Evolutionary conservation across 2,888 invertebrate species (phyloP).

Genomic region (Coleophora deauratella): DNA sequence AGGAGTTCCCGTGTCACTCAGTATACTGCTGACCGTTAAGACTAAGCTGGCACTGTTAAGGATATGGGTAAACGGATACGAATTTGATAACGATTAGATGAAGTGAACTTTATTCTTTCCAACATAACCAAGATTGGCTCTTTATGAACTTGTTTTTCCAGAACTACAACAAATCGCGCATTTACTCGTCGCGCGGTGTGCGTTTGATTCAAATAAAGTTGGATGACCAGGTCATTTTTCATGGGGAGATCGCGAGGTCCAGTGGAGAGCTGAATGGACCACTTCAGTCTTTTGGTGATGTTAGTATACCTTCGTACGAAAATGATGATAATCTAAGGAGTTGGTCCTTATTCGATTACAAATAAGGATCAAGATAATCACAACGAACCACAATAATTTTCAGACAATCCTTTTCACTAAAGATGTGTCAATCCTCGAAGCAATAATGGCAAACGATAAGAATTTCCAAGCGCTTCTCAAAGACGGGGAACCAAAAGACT

Average conservation of each 20-base stretch:
- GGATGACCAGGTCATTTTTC: slow-evolving; percentile 81
- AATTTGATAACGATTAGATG: too few relatives aligned
- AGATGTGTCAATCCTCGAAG: slow-evolving; percentile 80
- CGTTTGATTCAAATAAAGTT: slow-evolving; percentile 80
- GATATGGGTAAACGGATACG: slow-evolving; percentile 78
- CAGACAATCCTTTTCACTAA: slow-evolving; percentile 91
- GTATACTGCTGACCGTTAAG: slow-evolving; percentile 70
- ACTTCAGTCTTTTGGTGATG: slow-evolving; percentile 81
- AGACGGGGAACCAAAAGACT: slow-evolving; percentile 47
- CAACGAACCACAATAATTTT: too few relatives aligned
- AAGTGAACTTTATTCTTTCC: too few relatives aligned
- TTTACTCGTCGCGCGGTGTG: slow-evolving; percentile 86
- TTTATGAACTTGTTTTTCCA: slow-evolving; percentile 49
- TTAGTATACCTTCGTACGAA: slow-evolving; percentile 35
- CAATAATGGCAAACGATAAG: slow-evolving; percentile 50
- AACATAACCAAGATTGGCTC: too few relatives aligned
- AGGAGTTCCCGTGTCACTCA: slow-evolving; percentile 75
- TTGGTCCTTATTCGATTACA: too few relatives aligned
- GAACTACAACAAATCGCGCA: slow-evolving; percentile 93
- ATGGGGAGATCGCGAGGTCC: slow-evolving; percentile 87
- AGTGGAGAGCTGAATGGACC: slow-evolving; percentile 82
- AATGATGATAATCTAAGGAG: too few relatives aligned
- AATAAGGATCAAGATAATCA: too few relatives aligned
- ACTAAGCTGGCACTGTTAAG: slow-evolving; percentile 76
- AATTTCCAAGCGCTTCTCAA: slow-evolving; percentile 55